A percentile compares a stretch with the other conserved stretches of the same genome.
phyloP scores from a whole-genome alignment of 1,140 invertebrate species.

The Mesaphorura yosii region DNA sequence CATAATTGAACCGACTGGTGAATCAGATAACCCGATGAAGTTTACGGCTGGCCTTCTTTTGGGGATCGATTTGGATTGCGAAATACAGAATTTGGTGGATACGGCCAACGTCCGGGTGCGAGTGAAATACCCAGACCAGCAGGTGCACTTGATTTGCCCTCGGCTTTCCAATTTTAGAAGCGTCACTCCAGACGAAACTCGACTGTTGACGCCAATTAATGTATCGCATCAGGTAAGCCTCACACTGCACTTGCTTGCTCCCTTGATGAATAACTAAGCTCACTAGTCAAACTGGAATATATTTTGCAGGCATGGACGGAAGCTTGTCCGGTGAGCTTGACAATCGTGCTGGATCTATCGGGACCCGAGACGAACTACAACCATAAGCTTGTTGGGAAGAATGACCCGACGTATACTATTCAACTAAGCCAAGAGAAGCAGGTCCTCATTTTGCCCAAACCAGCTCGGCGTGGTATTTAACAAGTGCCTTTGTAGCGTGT shows the following conservation, averaged over 20 bases:
- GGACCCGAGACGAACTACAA: slow-evolving; percentile 45
- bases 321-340: slow-evolving; percentile 75
- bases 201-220: slow-evolving; percentile 69
- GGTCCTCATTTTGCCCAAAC: slow-evolving; percentile 76
- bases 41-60: slow-evolving; percentile 84
- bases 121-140: slow-evolving; percentile 83
- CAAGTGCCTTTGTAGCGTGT: too few relatives aligned
- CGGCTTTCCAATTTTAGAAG: slow-evolving; percentile 44
- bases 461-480: slow-evolving; percentile 52
- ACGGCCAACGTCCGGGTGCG: slow-evolving; percentile 61
- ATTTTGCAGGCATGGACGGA: slow-evolving; percentile 57
- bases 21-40: slow-evolving; percentile 74
- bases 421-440: slow-evolving; percentile 81
- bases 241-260: slow-evolving; percentile 32
- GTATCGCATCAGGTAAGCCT: slow-evolving; percentile 64
- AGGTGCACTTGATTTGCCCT: slow-evolving; percentile 67
- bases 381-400: slow-evolving; percentile 37
- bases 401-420: slow-evolving; percentile 53
- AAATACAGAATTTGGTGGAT: slow-evolving; percentile 66
- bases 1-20: slow-evolving; percentile 70
- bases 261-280: not conserved
- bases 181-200: slow-evolving; percentile 44
- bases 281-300: not conserved
- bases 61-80: slow-evolving; percentile 71
- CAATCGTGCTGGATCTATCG: slow-evolving; percentile 63